Percentiles rank a stretch among this genome's conserved stretches.
Evolutionary conservation across 2,797 vertebrate species (phyloP).

Genomic region (Acrocephalus scirpaceus): DNA sequence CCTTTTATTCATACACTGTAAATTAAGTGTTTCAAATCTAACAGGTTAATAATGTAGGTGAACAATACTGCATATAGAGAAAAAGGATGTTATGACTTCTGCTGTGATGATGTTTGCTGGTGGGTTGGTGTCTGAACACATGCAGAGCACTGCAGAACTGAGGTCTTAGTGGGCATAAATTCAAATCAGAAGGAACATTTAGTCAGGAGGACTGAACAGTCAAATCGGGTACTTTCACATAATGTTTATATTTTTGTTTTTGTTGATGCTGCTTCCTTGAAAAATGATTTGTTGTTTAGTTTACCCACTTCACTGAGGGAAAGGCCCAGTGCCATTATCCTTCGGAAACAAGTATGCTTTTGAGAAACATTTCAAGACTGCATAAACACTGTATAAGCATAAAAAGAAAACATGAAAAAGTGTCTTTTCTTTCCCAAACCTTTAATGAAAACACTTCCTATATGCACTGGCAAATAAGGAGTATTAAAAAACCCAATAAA

Average conservation of each 20-base stretch:
- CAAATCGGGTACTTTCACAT: background rate
- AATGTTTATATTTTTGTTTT: background rate
- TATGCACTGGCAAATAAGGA: background rate
- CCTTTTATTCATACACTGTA: background rate
- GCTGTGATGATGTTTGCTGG: background rate
- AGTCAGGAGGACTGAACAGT: background rate
- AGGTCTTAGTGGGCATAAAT: background rate
- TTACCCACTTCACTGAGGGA: background rate
- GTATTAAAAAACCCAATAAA: background rate
- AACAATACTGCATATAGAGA: background rate
- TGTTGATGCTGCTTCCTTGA: background rate
- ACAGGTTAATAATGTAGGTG: background rate
- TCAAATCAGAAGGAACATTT: background rate
- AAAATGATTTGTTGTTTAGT: background rate
- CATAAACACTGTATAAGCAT: slow-evolving; percentile 44
- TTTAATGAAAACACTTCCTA: background rate
- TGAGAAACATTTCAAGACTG: slow-evolving; percentile 15
- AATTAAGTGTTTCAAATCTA: background rate
- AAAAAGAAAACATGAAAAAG: slow-evolving; percentile 38
- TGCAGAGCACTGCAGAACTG: background rate
- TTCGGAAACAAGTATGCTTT: background rate
- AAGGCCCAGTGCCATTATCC: background rate
- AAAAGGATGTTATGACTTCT: background rate
- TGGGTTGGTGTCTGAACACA: background rate
- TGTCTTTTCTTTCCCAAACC: slow-evolving; percentile 24